Conservation (phyloP, 2,797 vertebrate species). For the Melanotaenia boesemani region DNA sequence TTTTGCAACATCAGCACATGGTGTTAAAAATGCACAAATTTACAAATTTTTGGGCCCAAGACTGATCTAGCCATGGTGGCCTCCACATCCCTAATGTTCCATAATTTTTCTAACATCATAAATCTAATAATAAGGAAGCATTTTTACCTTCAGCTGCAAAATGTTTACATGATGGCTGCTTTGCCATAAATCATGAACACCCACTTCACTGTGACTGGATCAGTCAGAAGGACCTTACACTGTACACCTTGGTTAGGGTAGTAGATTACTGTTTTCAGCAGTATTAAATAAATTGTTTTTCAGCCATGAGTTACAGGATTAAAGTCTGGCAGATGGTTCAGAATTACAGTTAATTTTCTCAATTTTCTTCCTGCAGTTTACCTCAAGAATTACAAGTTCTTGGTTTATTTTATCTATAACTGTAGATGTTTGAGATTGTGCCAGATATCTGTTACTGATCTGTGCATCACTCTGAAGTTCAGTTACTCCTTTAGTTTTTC, state of each 20-base stretch:
- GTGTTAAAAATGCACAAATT: not conserved
- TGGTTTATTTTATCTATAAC: not conserved
- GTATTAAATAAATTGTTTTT: not conserved
- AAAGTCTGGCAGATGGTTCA: not conserved
- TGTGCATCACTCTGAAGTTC: not conserved
- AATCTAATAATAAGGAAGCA: not conserved
- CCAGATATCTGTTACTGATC: not conserved
- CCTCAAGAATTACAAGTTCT: not conserved
- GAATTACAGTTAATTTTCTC: not conserved
- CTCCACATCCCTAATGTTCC: not conserved
- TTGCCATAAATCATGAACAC: not conserved
- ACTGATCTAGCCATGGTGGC: not conserved
- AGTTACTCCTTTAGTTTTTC: not conserved
- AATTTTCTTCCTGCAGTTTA: not conserved
- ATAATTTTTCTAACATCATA: not conserved
- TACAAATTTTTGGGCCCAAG: not conserved
- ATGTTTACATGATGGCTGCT: not conserved
- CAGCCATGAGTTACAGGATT: not conserved
- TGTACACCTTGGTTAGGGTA: not conserved
- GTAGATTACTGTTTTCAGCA: not conserved
- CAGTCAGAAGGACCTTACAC: not conserved
- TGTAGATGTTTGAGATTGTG: not conserved
- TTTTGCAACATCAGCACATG: not conserved
- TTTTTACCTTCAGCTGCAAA: not conserved
- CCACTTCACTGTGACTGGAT: not conserved